These are phyloP conservation scores for Omphaloscelis lunosa DNA, from an alignment of 2,888 invertebrate species.

Conservation along the genomic window DNA sequence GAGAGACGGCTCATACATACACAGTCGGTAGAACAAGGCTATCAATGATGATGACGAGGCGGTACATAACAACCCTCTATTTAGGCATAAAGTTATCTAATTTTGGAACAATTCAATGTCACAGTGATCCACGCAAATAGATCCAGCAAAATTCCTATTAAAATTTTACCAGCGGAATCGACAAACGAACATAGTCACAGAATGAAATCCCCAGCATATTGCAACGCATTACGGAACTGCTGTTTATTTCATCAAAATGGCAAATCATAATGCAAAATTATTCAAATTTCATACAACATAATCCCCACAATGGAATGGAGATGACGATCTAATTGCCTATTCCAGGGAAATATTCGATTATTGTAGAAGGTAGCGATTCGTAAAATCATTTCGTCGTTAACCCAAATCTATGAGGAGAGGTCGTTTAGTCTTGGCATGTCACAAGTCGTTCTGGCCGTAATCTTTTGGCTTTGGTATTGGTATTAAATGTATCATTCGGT, in stretches of 20 bases:
- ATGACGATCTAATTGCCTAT: conserved; percentile 74
- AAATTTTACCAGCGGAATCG: background rate
- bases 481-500: conserved; percentile 60
- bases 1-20: too few relatives aligned
- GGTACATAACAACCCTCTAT: background rate
- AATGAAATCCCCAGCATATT: conserved; percentile 42
- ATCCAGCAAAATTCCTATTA: conserved; percentile 1
- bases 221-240: conserved; percentile 41
- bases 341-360: conserved; percentile 72
- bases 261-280: conserved; percentile 78
- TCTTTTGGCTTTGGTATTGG: conserved; percentile 56
- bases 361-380: conserved; percentile 67
- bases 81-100: background rate
- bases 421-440: conserved; percentile 62
- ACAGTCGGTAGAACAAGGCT: too few relatives aligned
- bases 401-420: conserved; percentile 61
- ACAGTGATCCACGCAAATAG: background rate
- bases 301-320: conserved; percentile 73
- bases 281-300: conserved; percentile 78
- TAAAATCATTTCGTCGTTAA: conserved; percentile 66
- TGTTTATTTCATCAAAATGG: conserved; percentile 71
- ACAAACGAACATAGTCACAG: conserved; percentile 25
- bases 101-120: background rate
- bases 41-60: background rate
- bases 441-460: conserved; percentile 57